These are phyloP conservation scores for Holacanthus passer DNA, from an alignment of 2,113 vertebrate species.

Conservation along the genomic window DNA sequence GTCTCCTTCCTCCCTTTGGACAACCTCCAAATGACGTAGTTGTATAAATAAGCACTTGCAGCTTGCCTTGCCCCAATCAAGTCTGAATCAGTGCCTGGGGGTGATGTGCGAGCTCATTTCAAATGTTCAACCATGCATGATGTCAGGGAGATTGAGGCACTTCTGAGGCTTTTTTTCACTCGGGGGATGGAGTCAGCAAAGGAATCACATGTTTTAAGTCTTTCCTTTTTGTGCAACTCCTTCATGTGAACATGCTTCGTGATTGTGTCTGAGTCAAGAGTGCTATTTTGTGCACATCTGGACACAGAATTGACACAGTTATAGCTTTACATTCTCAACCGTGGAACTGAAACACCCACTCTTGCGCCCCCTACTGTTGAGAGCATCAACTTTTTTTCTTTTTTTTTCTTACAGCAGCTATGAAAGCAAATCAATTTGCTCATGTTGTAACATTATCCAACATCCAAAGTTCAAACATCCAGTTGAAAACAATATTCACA, in stretches of 20 bases:
- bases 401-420: constrained; percentile 25
- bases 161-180: constrained; percentile 83
- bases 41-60: constrained; percentile 94
- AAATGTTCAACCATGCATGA: constrained; percentile 98
- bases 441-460: constrained; percentile 47
- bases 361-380: constrained; percentile 79
- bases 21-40: constrained; percentile 91
- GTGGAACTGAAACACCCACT: constrained; percentile 36
- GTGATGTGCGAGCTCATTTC: constrained; percentile 95
- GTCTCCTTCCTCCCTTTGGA: constrained; percentile 74
- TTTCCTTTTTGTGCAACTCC: constrained; percentile 32
- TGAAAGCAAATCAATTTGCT: constrained; percentile 34
- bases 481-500: constrained; percentile 53
- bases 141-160: constrained; percentile 92
- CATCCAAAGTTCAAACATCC: too few relatives aligned
- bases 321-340: constrained; percentile 44
- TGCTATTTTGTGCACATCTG: constrained; percentile 42
- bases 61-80: constrained; percentile 96
- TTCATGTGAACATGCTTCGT: constrained; percentile 46
- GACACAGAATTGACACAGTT: constrained; percentile 32
- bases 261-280: constrained; percentile 23
- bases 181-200: constrained; percentile 56
- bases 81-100: constrained; percentile 93
- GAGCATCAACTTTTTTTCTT: constrained; percentile 35
- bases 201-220: constrained; percentile 63